Evolutionary conservation across 2,888 invertebrate species (phyloP).

Genomic region (Harmothoe impar): DNA sequence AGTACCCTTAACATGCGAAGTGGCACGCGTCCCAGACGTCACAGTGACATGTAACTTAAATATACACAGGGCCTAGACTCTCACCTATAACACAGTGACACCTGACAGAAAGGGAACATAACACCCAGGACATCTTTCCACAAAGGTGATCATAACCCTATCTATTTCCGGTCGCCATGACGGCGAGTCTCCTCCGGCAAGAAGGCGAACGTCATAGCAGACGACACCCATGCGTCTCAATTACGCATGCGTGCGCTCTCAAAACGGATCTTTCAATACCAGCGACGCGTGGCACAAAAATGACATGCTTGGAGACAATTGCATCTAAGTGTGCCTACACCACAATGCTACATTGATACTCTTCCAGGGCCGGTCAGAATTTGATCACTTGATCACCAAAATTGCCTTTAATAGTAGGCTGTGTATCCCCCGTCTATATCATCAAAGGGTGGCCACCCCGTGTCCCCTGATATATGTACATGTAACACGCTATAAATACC

Average conservation of each 20-base stretch:
- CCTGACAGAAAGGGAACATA: too few species aligned
- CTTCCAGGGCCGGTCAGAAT: not conserved
- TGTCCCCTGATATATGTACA: not conserved
- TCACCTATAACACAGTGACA: too few species aligned
- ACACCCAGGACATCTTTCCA: too few species aligned
- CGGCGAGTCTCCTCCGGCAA: not conserved
- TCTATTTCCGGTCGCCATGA: too few species aligned
- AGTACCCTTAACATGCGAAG: not conserved
- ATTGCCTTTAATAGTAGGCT: constrained; percentile 14
- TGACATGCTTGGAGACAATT: not conserved
- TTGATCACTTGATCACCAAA: constrained; percentile 21
- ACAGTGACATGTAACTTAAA: not conserved
- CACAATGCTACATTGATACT: not conserved
- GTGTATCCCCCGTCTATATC: too few species aligned
- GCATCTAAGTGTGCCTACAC: not conserved
- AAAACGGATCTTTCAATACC: not conserved
- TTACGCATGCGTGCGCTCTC: constrained; percentile 9
- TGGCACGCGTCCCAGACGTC: not conserved
- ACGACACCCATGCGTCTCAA: not conserved
- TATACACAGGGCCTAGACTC: too few species aligned
- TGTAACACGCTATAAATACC: not conserved
- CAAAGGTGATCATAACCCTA: too few species aligned
- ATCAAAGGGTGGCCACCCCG: not conserved
- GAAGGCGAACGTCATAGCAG: not conserved
- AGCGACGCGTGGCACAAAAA: not conserved